A percentile compares a stretch with the other conserved stretches of the same genome.
Evolutionary conservation across 1,140 invertebrate species (phyloP).

Genomic region (Tyrophagus putrescentiae): DNA sequence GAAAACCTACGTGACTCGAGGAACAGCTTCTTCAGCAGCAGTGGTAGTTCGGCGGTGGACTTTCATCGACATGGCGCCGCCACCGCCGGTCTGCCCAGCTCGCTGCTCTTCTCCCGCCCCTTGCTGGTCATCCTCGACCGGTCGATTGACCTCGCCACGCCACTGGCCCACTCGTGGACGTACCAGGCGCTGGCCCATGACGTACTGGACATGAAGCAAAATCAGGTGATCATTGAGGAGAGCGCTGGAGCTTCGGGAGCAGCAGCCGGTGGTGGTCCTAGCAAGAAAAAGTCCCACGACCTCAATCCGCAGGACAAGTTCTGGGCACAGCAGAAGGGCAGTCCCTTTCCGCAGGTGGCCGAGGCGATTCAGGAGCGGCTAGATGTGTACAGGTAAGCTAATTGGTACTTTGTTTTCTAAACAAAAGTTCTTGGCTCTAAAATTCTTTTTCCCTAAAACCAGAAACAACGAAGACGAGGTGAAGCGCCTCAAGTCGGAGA

Average conservation of each 20-base stretch:
- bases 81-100: neutral
- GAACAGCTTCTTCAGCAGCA: constrained; percentile 67
- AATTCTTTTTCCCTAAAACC: neutral
- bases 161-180: constrained; percentile 97
- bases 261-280: constrained; percentile 29
- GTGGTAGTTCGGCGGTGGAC: no score
- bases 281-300: constrained; percentile 52
- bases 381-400: constrained; percentile 61
- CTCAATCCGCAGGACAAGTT: constrained; percentile 73
- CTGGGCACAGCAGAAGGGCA: constrained; percentile 83
- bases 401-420: constrained; percentile 27
- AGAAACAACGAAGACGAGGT: constrained; percentile 76
- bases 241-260: constrained; percentile 29
- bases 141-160: constrained; percentile 90
- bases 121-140: constrained; percentile 83
- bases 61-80: neutral
- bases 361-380: constrained; percentile 96
- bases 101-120: constrained; percentile 59
- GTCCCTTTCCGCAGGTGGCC: constrained; percentile 90
- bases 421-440: neutral
- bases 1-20: constrained; percentile 92
- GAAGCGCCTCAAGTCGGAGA: constrained; percentile 76
- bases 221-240: constrained; percentile 67
- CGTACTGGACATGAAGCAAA: constrained; percentile 75
- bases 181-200: constrained; percentile 95